Evolutionary conservation across 2,888 invertebrate species (phyloP).

Genomic region (Idaea aversata): DNA sequence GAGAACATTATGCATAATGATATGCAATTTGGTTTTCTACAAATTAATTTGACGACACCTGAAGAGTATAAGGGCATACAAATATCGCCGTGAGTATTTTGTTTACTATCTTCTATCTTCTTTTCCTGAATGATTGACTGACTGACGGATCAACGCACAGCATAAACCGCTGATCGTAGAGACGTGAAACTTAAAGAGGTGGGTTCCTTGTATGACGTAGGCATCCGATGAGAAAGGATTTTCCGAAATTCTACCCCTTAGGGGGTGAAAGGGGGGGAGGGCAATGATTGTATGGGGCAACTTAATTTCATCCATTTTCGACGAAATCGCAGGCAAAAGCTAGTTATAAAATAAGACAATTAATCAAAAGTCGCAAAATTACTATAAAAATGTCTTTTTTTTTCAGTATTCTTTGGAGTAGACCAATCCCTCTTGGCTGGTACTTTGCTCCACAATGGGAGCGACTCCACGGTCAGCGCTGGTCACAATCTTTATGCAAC

Average conservation of each 20-base stretch:
- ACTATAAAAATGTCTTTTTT: not conserved
- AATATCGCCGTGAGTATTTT: conserved; percentile 86
- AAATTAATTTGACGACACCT: conserved; percentile 92
- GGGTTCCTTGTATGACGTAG: too few relatives aligned
- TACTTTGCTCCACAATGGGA: conserved; percentile 96
- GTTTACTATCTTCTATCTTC: too few relatives aligned
- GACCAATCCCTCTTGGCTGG: conserved; percentile 95
- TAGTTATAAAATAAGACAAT: not conserved
- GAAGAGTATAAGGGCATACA: conserved; percentile 82
- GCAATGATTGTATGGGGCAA: too few relatives aligned
- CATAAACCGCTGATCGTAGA: too few relatives aligned
- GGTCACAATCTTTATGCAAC: conserved; percentile 92
- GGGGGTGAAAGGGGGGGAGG: too few relatives aligned
- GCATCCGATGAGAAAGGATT: too few relatives aligned
- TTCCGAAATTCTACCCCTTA: too few relatives aligned
- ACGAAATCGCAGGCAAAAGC: too few relatives aligned
- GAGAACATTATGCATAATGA: conserved; percentile 86
- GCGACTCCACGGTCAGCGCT: conserved; percentile 86
- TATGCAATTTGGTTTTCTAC: conserved; percentile 92
- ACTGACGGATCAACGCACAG: too few relatives aligned
- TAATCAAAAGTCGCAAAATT: not conserved
- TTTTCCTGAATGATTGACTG: too few relatives aligned
- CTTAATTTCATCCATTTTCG: too few relatives aligned
- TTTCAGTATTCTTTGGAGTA: conserved; percentile 89
- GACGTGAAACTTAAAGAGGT: too few relatives aligned